phyloP scores from a whole-genome alignment of 2,113 vertebrate genomes.

The Myrmecophaga tridactyla region DNA sequence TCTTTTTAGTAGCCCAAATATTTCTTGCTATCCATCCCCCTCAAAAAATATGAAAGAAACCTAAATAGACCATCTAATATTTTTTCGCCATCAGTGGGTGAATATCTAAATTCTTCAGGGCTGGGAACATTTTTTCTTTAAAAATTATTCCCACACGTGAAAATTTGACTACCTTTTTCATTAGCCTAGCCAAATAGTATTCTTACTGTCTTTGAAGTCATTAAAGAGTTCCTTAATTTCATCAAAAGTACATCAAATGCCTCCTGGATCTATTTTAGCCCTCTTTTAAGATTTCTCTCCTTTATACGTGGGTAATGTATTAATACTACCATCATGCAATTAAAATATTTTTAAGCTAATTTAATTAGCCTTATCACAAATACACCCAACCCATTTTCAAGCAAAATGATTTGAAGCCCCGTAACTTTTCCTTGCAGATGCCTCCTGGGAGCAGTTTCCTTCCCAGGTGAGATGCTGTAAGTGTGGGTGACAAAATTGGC shows the following conservation, averaged over 20 bases:
- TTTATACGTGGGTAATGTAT: neutral
- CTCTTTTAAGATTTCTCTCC: neutral
- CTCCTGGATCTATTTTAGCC: neutral
- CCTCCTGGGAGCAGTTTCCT: neutral
- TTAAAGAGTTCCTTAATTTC: neutral
- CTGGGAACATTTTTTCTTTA: neutral
- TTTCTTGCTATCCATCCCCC: neutral
- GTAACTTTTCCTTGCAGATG: neutral
- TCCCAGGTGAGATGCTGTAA: neutral
- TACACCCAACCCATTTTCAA: neutral
- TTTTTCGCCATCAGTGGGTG: too few relatives aligned
- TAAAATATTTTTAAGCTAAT: neutral
- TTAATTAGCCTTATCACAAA: neutral
- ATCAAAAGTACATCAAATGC: neutral
- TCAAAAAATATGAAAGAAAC: too few relatives aligned
- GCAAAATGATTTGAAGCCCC: neutral
- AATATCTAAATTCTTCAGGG: neutral
- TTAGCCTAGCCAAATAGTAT: neutral
- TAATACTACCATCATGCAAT: neutral
- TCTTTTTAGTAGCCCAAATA: neutral
- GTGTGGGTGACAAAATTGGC: neutral
- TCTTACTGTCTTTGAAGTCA: neutral
- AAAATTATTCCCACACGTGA: neutral
- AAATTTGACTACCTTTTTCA: neutral
- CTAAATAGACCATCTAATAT: too few relatives aligned